Evolutionary conservation across 2,888 invertebrate genomes (phyloP).

Genomic region (Kryphioiulus occultus): DNA sequence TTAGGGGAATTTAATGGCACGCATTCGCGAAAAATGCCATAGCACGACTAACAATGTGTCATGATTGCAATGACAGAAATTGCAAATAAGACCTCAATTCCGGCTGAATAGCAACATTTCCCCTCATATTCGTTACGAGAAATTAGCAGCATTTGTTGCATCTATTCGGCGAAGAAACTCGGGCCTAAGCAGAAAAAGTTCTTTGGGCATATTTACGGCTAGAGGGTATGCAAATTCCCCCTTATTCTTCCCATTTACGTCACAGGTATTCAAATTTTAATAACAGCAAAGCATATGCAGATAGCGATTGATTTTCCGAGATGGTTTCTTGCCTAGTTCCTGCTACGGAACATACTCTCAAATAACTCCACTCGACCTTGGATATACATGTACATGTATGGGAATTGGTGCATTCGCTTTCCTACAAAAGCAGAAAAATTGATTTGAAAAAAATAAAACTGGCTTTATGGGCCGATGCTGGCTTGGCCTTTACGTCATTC

Average conservation of each 20-base stretch:
- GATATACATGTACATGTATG: too few relatives aligned
- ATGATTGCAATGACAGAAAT: slow-evolving; percentile 16
- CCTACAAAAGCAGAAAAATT: background rate
- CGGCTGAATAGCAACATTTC: background rate
- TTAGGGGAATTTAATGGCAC: background rate
- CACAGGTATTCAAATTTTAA: slow-evolving; percentile 5
- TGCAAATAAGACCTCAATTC: background rate
- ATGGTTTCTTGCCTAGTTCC: background rate
- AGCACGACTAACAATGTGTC: background rate
- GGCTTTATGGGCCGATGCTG: background rate
- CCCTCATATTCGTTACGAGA: background rate
- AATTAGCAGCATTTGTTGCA: background rate
- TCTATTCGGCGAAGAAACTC: background rate
- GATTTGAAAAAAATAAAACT: background rate
- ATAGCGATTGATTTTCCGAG: background rate
- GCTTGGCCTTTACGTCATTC: background rate
- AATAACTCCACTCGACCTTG: background rate
- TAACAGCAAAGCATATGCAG: background rate
- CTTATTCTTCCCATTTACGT: background rate
- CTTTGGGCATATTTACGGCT: background rate
- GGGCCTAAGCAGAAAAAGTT: background rate
- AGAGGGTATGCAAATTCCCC: background rate
- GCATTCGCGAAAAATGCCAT: background rate
- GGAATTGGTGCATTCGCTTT: background rate
- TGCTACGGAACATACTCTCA: background rate